Conservation (phyloP, 2,113 vertebrate species). For the Syngnathus typhle region DNA sequence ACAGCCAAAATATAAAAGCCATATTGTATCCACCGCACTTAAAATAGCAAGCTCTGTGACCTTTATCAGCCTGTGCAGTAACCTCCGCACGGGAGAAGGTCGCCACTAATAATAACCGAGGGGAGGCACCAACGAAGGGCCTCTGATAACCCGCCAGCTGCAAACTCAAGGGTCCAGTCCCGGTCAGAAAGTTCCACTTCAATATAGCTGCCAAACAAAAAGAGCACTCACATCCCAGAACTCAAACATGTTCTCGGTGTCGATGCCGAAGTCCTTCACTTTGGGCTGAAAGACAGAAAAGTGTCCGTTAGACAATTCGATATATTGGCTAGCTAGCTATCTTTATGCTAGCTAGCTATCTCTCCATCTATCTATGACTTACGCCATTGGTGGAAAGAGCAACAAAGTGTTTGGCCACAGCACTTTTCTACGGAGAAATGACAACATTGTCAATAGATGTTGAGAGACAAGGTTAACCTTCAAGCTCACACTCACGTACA, state of each 20-base stretch:
- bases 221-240: slow-evolving; percentile 93
- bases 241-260: slow-evolving; percentile 95
- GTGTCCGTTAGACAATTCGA: neutral
- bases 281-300: slow-evolving; percentile 75
- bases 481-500: slow-evolving; percentile 81
- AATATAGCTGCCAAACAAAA: slow-evolving; percentile 56
- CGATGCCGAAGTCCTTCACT: slow-evolving; percentile 96
- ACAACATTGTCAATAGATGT: neutral
- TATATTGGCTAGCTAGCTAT: neutral
- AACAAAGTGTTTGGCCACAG: slow-evolving; percentile 95
- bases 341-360: slow-evolving; percentile 11
- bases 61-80: slow-evolving; percentile 64
- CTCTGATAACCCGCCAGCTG: slow-evolving; percentile 72
- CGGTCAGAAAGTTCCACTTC: slow-evolving; percentile 62
- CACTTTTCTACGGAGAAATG: slow-evolving; percentile 68
- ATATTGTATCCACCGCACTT: slow-evolving; percentile 27
- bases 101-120: slow-evolving; percentile 67
- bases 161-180: slow-evolving; percentile 61
- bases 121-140: slow-evolving; percentile 43
- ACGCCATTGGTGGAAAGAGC: slow-evolving; percentile 95
- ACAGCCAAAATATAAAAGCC: slow-evolving; percentile 13
- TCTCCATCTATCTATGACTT: slow-evolving; percentile 56
- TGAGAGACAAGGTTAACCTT: neutral
- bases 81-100: slow-evolving; percentile 68
- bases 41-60: slow-evolving; percentile 59